Percentiles rank a stretch among this genome's conserved stretches.
Conservation (phyloP, 2,888 invertebrate genomes). For the Gari tellinella region DNA sequence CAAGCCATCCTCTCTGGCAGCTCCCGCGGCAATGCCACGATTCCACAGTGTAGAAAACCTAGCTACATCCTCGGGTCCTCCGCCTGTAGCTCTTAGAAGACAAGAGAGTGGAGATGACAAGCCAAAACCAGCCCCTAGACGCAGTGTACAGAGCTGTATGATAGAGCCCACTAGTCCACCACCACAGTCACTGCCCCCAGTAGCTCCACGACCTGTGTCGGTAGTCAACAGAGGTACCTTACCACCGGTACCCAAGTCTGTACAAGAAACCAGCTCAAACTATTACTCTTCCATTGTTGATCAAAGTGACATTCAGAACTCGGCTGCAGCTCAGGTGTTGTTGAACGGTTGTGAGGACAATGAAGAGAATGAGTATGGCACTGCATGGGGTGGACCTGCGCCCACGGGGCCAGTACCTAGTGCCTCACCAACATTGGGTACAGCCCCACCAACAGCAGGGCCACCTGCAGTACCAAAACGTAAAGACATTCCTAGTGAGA, state of each 20-base stretch:
- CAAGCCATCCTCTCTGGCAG: neutral
- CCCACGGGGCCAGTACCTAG: neutral
- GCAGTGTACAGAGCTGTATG: conserved; percentile 68
- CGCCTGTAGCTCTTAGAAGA: conserved; percentile 33
- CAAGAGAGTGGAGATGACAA: conserved; percentile 42
- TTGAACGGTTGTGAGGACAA: conserved; percentile 1
- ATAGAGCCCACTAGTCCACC: conserved; percentile 15
- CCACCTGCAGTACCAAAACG: conserved; percentile 48
- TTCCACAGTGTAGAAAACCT: conserved; percentile 67
- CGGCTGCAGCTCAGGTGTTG: conserved; percentile 3
- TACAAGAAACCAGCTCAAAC: conserved; percentile 48
- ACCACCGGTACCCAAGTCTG: conserved; percentile 38
- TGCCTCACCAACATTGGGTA: too few relatives aligned
- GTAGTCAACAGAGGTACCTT: conserved; percentile 25
- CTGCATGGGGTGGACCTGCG: conserved; percentile 22
- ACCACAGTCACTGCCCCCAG: conserved; percentile 42
- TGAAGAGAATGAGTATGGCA: conserved; percentile 18
- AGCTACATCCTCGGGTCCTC: conserved; percentile 14
- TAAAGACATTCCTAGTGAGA: conserved; percentile 24
- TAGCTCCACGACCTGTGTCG: conserved; percentile 48
- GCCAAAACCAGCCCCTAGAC: conserved; percentile 67
- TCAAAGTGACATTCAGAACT: neutral
- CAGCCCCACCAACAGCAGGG: neutral
- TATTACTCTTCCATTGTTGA: conserved; percentile 37
- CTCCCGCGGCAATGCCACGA: conserved; percentile 61